Percentiles rank a stretch among this genome's conserved stretches.
phyloP scores from a whole-genome alignment of 2,888 invertebrate genomes.

The Metopia argyrocephala region DNA sequence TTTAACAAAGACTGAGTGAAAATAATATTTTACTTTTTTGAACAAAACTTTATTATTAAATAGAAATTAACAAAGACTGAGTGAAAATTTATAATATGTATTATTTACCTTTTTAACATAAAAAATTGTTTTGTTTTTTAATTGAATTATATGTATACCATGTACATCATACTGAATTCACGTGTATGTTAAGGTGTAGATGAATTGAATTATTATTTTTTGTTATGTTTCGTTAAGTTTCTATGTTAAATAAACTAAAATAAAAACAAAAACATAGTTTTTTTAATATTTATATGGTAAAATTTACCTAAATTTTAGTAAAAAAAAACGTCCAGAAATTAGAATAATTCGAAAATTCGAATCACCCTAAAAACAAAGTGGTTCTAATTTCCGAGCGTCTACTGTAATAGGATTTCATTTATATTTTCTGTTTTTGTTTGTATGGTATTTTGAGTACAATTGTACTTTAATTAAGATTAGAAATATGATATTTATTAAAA shows the following conservation, averaged over 20 bases:
- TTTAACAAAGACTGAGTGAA: slow-evolving; percentile 2
- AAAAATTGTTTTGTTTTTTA: neutral
- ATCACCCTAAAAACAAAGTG: too few relatives aligned
- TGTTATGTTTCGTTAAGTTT: neutral
- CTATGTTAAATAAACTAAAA: neutral
- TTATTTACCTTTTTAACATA: neutral
- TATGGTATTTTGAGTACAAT: neutral
- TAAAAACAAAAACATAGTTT: too few relatives aligned
- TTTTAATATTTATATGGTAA: too few relatives aligned
- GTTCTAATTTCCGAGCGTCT: too few relatives aligned
- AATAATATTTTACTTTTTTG: too few relatives aligned
- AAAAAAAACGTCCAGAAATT: too few relatives aligned
- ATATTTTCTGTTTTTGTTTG: neutral
- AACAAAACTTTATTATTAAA: too few relatives aligned
- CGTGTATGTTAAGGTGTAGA: too few relatives aligned
- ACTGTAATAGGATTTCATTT: neutral
- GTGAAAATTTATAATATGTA: neutral
- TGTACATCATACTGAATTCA: neutral
- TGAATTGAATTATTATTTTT: neutral
- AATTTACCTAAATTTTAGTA: too few relatives aligned
- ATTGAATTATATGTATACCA: too few relatives aligned
- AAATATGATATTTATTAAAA: neutral
- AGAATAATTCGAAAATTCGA: too few relatives aligned
- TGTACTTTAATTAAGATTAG: neutral
- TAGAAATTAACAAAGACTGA: too few relatives aligned